These are phyloP conservation scores for Aspiorhynchus laticeps DNA, from an alignment of 2,113 vertebrate genomes.

Conservation along the genomic window DNA sequence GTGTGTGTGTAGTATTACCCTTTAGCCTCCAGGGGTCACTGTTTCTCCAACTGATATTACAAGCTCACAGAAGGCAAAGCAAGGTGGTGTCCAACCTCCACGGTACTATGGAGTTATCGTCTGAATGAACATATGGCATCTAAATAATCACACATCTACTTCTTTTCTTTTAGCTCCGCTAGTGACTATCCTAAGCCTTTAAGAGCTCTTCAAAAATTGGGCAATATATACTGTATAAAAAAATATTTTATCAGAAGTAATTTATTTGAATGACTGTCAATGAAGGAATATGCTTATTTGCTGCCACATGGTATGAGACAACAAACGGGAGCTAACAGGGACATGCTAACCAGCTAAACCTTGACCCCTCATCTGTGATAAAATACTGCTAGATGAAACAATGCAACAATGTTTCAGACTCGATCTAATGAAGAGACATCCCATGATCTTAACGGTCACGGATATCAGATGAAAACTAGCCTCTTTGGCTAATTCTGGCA, in stretches of 20 bases:
- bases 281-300: neutral
- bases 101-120: slow-evolving; percentile 73
- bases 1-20: slow-evolving; percentile 52
- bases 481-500: too few species aligned
- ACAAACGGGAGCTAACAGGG: neutral
- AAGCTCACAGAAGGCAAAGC: slow-evolving; percentile 28
- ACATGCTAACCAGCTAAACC: neutral
- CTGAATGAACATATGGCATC: slow-evolving; percentile 74
- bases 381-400: neutral
- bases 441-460: neutral
- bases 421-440: neutral
- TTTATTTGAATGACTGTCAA: neutral
- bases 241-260: neutral
- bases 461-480: too few species aligned
- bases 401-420: neutral
- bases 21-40: slow-evolving; percentile 71
- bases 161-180: slow-evolving; percentile 46
- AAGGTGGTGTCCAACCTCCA: slow-evolving; percentile 64
- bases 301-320: neutral
- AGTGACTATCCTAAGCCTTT: neutral
- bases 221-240: neutral
- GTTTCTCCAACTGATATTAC: slow-evolving; percentile 65
- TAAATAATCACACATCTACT: slow-evolving; percentile 63
- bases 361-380: neutral
- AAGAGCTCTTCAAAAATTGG: neutral